Base-by-base conservation (phyloP, 2,888 invertebrate species). In the Ormia ochracea region DNA sequence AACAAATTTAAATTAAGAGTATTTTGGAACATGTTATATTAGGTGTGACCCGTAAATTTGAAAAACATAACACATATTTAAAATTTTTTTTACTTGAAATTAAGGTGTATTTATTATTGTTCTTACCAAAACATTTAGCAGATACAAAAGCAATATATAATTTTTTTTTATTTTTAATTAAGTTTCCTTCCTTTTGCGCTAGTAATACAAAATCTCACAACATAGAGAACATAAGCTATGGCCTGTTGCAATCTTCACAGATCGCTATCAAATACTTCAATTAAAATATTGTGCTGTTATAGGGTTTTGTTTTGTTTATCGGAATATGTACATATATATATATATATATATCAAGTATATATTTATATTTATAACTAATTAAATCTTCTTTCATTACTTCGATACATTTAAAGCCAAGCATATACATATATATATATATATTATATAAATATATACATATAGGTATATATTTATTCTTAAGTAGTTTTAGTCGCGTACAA, bases 121-220 rank as follows among this genome's bases (percentile, higher is more conserved):
- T 43, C 56, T 28, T 28, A 56, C 21, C 26, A 74, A 65, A n/a
- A 65, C 38, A 19, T 5, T 48, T 21, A 28, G 31, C 5, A 38
- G 6, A 31, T 43, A 68, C 31, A 50, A 74, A 66, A 59, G 66
- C 66, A 74, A 74, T 74, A 66, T 72, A 21, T 50, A 43, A 59
- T 45, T 23, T 23, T 19, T 59, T 59, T 52, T 9, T 28, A 59
- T 12, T 38, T 66, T 66, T 61, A 19, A 31, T 69, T 52, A 38
- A 38, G 12, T 65, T 59, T 54, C 26, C 33, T 19, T 54, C n/a
- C n/a, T n/a, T n/a, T n/a, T n/a, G n/a, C 10, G 21, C 33, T 38
- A 48, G 36, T 14, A 31, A 58, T 48, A 38, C 54, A 69, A 56
- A 23, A 17, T 43, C 17, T 48, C 26, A n/a, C 41, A n/a, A n/a